These are phyloP conservation scores for Drosophila colorata DNA, from an alignment of 2,888 invertebrate species.

Conservation along the genomic window DNA sequence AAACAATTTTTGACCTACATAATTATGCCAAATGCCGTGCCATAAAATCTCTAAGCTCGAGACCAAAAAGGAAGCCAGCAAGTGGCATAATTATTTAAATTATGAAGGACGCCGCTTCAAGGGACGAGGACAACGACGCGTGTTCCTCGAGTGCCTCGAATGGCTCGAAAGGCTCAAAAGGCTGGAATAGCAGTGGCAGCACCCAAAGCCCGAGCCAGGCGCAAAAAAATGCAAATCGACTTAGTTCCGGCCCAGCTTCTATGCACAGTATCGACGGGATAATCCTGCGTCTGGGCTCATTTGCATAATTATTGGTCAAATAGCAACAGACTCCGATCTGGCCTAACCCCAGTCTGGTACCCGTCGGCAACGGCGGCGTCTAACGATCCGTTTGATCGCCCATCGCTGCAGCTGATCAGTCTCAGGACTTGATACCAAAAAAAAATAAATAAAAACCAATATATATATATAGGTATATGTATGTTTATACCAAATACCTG, in stretches of 20 bases:
- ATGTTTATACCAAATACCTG: conserved; percentile 19
- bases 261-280: conserved; percentile 66
- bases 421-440: conserved; percentile 38
- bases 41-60: conserved; percentile 75
- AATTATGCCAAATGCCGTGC: conserved; percentile 83
- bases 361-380: conserved; percentile 71
- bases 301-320: conserved; percentile 77
- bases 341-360: conserved; percentile 33
- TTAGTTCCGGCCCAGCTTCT: conserved; percentile 80
- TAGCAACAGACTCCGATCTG: conserved; percentile 38
- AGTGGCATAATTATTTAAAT: conserved; percentile 81
- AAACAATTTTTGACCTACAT: conserved; percentile 85
- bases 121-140: conserved; percentile 54
- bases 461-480: neutral
- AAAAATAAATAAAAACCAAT: neutral
- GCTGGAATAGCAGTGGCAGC: conserved; percentile 4
- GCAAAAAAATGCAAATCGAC: conserved; percentile 70
- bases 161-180: conserved; percentile 33
- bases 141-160: conserved; percentile 56
- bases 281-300: conserved; percentile 64
- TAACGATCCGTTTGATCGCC: conserved; percentile 76
- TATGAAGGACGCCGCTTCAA: conserved; percentile 74
- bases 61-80: conserved; percentile 76
- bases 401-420: conserved; percentile 15
- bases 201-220: conserved; percentile 18